These are phyloP conservation scores for Danionella dracula DNA, from an alignment of 2,797 vertebrate genomes.

Conservation along the genomic window DNA sequence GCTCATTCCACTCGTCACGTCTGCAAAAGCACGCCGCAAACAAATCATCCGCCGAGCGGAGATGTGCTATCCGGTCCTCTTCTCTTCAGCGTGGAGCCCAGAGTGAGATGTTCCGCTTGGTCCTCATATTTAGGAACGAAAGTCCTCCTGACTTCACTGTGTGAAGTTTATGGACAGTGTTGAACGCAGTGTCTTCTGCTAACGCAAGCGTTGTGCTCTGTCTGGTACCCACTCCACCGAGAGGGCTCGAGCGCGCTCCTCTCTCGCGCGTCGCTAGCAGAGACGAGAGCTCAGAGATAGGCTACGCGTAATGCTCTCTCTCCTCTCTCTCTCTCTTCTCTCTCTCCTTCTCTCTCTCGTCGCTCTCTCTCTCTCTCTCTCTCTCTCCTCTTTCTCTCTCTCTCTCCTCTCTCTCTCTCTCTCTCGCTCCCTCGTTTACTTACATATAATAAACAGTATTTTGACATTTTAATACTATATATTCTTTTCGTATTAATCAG, in stretches of 20 bases:
- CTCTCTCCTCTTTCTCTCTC: conserved; percentile 11
- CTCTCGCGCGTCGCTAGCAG: no score
- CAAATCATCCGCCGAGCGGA: conserved; percentile 8
- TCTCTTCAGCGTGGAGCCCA: neutral
- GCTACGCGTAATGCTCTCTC: no score
- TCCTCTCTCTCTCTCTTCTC: conserved; percentile 9
- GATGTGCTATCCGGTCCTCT: neutral
- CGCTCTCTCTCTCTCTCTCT: no score
- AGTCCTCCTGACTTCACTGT: neutral
- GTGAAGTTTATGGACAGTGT: neutral
- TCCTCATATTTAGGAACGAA: conserved; percentile 1
- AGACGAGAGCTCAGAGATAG: no score
- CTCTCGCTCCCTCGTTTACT: conserved; percentile 2
- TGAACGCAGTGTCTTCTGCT: neutral
- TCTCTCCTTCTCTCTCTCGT: conserved; percentile 6
- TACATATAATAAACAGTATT: neutral
- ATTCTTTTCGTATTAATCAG: no score
- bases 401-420: conserved; percentile 15
- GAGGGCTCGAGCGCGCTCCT: neutral
- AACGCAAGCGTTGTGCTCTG: neutral
- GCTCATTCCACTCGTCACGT: conserved; percentile 61
- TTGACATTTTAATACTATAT: no score
- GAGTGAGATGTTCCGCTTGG: neutral
- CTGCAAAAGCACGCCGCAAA: conserved; percentile 17
- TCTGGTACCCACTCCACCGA: neutral